Evolutionary conservation across 2,113 vertebrate species (phyloP), one percentile per base, ranked within the genome.

Genomic region (Pedionomus torquatus): DNA sequence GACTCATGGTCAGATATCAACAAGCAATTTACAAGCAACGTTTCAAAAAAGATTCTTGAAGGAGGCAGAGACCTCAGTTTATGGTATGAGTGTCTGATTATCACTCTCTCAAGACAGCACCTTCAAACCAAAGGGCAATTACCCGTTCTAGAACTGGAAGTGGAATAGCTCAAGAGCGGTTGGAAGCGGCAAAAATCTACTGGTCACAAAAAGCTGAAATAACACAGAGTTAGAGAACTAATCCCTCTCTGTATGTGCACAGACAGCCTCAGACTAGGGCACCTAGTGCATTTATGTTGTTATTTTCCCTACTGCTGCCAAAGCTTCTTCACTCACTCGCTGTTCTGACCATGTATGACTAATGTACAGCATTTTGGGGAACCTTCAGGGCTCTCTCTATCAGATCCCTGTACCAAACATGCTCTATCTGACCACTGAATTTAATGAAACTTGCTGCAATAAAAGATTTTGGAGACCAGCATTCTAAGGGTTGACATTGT

Each of bases 371-470:
- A 60, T 55, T n/a, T 74, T 9, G 46, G 61, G 76, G 55, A 89
- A 80, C 60, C 64, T 63, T 79, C 91, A 89, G 80, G 71, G 58
- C 65, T 69, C 43, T 57, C 31, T 65, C 54, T 35, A 60, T 60
- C 71, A 86, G 43, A 64, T 55, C 57, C n/a, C 55, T 48, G 71
- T 55, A 83, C 68, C 78, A 83, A 96, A 72, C 57, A 57, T 16
- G 33, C 80, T 68, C 91, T 71, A 6, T 46, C 69, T 82, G 77
- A 95, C 65, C 74, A 68, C 43, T 1, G 7, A 87, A 82, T 79
- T 81, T 81, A 89, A 94, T 94, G 83, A 95, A 84, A 93, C 65
- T 78, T 19, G 8, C 80, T 78, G 87, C 35, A 95, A 91, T 10
- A 5, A 70, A 92, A 18, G 60, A 24, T 83, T 89, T 86, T 41